Percentiles rank a stretch among this genome's conserved stretches.
Evolutionary conservation across 2,113 vertebrate genomes (phyloP).

Genomic region (Burhinus oedicnemus): DNA sequence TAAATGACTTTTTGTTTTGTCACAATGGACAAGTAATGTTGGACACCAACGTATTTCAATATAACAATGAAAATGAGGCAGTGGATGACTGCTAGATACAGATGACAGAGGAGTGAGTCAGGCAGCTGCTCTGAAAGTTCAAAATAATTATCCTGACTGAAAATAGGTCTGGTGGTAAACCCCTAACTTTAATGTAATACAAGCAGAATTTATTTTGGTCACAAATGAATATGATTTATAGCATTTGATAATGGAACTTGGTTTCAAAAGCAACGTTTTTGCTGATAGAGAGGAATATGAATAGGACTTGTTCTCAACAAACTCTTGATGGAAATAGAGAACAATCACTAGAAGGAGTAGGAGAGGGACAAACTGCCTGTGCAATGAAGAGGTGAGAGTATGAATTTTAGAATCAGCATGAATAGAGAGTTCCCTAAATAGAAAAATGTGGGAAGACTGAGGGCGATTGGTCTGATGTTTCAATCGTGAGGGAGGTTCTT

Average conservation of each 20-base stretch:
- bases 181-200: background rate
- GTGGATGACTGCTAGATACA: background rate
- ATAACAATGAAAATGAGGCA: slow-evolving; percentile 16
- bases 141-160: slow-evolving; percentile 46
- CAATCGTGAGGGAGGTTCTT: background rate
- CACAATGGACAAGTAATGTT: slow-evolving; percentile 36
- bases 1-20: slow-evolving; percentile 46
- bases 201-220: slow-evolving; percentile 22
- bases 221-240: slow-evolving; percentile 6
- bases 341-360: background rate
- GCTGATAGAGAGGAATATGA: background rate
- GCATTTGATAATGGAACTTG: background rate
- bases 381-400: background rate
- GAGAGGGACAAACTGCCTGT: slow-evolving; percentile 14
- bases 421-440: slow-evolving; percentile 40
- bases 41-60: background rate
- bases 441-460: slow-evolving; percentile 43
- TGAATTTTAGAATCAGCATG: background rate
- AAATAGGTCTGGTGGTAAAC: slow-evolving; percentile 38
- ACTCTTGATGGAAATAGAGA: background rate
- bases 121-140: slow-evolving; percentile 57
- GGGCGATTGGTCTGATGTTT: background rate
- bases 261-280: slow-evolving; percentile 37
- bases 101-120: slow-evolving; percentile 30
- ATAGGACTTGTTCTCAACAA: background rate